Base-by-base conservation (phyloP, 2,113 vertebrate species). In the Sphaerodactylus townsendi region DNA sequence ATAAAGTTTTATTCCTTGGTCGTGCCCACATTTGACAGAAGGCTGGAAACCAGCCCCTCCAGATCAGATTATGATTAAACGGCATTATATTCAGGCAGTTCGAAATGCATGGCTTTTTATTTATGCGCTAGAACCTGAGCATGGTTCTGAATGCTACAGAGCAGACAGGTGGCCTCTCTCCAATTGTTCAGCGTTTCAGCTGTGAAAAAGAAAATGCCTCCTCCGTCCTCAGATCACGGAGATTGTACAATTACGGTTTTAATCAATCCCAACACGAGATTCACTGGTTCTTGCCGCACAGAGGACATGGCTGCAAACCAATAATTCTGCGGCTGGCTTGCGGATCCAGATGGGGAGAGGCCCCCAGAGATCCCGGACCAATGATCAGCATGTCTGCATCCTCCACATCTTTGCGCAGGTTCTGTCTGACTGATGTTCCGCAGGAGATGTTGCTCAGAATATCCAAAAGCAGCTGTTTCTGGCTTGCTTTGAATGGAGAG, bases 191-290 rank as follows among this genome's bases (percentile, higher is more conserved):
- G 90, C 87, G 81, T 90, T 66, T 93, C 90, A 84, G 46, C 44
- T 74, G 85, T 93, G 92, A 94, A 92, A 44, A n/a, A n/a, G n/a
- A n/a, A 95, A 95, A 95, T 90, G 79, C 89, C 83, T 91, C 59
- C 77, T 86, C 84, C 84, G 90, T 93, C 89, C 90, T 85, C 86
- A 85, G 89, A 91, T 95, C 85, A 72, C 85, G 81, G 71, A 89
- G 85, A 94, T 66, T 85, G 82, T 90, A 90, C 88, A 92, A 92
- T 93, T 92, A 91, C 85, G 85, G 83, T 90, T 93, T 89, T 93
- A 93, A 93, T 93, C 91, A 94, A 88, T 92, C 85, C 53, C 86
- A 83, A 56, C 39, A 39, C 10, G 87, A 90, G 87, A 91, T 89
- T 89, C 86, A 88, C 86, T 78, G 79, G 82, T 76, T 87, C 86